Conservation (phyloP, 2,888 invertebrate genomes). For the Tromatobia lineatoria region DNA sequence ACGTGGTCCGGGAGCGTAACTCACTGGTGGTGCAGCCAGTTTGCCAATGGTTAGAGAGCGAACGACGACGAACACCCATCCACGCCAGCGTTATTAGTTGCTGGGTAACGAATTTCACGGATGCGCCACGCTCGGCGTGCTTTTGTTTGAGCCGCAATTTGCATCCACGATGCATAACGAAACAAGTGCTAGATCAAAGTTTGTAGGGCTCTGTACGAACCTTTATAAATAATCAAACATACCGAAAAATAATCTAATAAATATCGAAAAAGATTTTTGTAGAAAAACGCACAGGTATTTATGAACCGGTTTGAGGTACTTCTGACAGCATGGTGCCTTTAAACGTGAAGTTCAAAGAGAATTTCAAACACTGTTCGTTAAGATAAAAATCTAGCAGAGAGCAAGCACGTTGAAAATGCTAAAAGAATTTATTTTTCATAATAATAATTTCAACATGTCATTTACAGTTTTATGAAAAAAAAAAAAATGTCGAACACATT, state of each 20-base stretch:
- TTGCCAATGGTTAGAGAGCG: constrained; percentile 35
- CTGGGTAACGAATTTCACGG: constrained; percentile 63
- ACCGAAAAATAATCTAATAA: not conserved
- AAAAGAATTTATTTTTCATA: too few relatives aligned
- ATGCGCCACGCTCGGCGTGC: constrained; percentile 40
- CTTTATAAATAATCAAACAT: constrained; percentile 21
- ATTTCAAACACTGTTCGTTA: not conserved
- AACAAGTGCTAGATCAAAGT: constrained; percentile 39
- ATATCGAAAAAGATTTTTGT: not conserved
- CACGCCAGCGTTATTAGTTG: constrained; percentile 54
- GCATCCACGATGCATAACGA: constrained; percentile 43
- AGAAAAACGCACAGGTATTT: not conserved
- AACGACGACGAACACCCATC: constrained; percentile 19
- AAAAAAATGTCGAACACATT: too few relatives aligned
- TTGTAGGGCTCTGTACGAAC: not conserved
- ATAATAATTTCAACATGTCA: too few relatives aligned
- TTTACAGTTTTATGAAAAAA: too few relatives aligned
- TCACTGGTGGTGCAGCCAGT: constrained; percentile 30
- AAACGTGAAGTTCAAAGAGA: too few relatives aligned
- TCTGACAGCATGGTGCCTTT: too few relatives aligned
- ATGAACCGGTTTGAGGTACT: not conserved
- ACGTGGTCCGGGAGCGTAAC: constrained; percentile 21
- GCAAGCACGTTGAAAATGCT: too few relatives aligned
- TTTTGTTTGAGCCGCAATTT: constrained; percentile 49
- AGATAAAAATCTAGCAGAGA: too few relatives aligned